phyloP scores from a whole-genome alignment of 2,888 invertebrate species.

The Gasteruption jaculator region DNA sequence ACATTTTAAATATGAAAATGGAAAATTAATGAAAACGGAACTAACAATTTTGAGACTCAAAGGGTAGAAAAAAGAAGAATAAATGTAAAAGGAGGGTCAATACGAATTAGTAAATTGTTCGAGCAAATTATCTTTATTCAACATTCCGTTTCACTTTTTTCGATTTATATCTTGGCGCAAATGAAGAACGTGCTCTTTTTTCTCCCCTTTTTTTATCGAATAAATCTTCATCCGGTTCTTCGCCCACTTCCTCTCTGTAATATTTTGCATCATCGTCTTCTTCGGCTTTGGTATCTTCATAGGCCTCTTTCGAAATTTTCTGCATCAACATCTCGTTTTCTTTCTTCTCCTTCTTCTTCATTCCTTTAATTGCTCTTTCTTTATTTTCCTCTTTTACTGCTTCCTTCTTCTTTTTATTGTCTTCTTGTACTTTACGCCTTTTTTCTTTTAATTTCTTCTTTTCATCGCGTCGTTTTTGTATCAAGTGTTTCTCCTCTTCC shows the following conservation, averaged over 20 bases:
- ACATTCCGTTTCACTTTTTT: conserved; percentile 31
- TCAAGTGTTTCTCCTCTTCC: conserved; percentile 70
- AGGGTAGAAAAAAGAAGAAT: too few relatives aligned
- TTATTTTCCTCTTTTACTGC: conserved; percentile 61
- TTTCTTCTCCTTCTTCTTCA: conserved; percentile 59
- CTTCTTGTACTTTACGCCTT: conserved; percentile 70
- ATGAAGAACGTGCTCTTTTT: conserved; percentile 29
- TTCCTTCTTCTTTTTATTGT: conserved; percentile 68
- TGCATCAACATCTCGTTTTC: conserved; percentile 51
- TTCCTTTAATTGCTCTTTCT: conserved; percentile 66
- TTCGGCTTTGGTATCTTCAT: conserved; percentile 49
- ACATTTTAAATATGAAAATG: too few relatives aligned
- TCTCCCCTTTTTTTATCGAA: conserved; percentile 26
- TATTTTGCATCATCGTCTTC: conserved; percentile 77
- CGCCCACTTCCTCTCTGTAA: conserved; percentile 82
- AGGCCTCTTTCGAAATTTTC: conserved; percentile 56
- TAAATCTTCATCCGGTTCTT: conserved; percentile 70
- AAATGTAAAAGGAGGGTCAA: too few relatives aligned
- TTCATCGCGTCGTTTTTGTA: conserved; percentile 68
- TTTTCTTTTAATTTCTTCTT: conserved; percentile 76
- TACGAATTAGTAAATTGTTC: too few relatives aligned
- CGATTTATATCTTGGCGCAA: conserved; percentile 29
- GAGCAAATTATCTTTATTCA: too few relatives aligned
- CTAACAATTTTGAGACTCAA: too few relatives aligned
- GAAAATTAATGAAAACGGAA: too few relatives aligned